Evolutionary conservation across 2,797 vertebrate genomes (phyloP).

Genomic region (Podarcis lilfordi): DNA sequence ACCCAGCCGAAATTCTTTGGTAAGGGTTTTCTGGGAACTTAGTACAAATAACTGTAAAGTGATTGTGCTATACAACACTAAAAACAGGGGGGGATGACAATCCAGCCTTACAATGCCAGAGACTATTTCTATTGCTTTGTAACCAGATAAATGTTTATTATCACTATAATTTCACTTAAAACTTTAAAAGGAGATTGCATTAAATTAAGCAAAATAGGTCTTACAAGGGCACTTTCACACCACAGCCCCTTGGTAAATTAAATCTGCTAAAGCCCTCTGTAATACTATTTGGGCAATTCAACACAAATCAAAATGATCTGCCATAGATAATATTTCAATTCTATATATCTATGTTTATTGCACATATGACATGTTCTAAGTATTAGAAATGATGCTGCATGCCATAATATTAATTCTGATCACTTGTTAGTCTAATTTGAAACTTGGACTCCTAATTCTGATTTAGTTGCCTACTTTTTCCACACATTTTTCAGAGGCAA

Average conservation of each 20-base stretch:
- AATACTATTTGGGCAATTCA: neutral
- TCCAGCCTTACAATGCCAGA: neutral
- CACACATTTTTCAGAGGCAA: too few species aligned
- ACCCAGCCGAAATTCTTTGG: too few species aligned
- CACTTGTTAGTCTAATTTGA: neutral
- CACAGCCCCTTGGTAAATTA: neutral
- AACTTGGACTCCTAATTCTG: neutral
- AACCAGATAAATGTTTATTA: neutral
- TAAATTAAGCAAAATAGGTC: neutral
- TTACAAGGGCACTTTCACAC: neutral
- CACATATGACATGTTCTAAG: neutral
- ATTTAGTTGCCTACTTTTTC: too few species aligned
- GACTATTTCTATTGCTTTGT: neutral
- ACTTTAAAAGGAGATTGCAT: too few species aligned
- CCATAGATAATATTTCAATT: slow-evolving; percentile 1
- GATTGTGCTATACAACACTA: neutral
- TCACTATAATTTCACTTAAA: too few species aligned
- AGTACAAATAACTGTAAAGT: neutral
- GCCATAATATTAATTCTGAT: neutral
- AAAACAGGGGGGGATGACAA: neutral
- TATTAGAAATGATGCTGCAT: neutral
- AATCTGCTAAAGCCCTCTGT: neutral
- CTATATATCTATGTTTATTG: neutral
- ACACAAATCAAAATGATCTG: neutral
- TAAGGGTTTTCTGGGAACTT: neutral